These are phyloP conservation scores for Rhinichthys osculus DNA, from an alignment of 2,797 vertebrate species.

Conservation along the genomic window DNA sequence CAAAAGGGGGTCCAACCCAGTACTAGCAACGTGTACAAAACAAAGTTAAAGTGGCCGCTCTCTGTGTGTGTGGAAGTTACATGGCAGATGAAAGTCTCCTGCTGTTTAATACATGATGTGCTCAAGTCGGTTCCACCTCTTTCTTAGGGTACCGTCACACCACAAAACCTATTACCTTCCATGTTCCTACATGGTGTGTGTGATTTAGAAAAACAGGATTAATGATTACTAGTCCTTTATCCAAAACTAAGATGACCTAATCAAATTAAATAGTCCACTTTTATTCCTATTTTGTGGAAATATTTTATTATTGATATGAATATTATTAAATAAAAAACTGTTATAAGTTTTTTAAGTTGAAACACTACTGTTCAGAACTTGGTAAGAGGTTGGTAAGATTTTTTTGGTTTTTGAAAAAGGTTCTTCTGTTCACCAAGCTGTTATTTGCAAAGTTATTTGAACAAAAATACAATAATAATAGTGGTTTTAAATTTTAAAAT, in stretches of 20 bases:
- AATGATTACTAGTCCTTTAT: too few relatives aligned
- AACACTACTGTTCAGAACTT: background rate
- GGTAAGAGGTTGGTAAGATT: background rate
- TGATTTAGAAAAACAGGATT: conserved; percentile 6
- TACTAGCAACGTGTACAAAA: too few relatives aligned
- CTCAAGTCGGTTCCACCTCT: background rate
- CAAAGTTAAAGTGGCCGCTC: too few relatives aligned
- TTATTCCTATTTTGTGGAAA: background rate
- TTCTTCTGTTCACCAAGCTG: background rate
- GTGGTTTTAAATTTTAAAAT: too few relatives aligned
- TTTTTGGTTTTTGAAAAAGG: background rate
- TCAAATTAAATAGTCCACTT: background rate
- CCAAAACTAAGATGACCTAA: background rate
- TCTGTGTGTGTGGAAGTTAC: too few relatives aligned
- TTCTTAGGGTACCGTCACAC: background rate
- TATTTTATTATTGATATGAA: background rate
- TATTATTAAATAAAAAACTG: too few relatives aligned
- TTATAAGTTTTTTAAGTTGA: background rate
- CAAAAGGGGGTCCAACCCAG: background rate
- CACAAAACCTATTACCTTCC: background rate
- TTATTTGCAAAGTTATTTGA: too few relatives aligned
- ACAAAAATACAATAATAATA: background rate
- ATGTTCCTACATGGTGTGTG: background rate
- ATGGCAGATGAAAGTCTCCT: background rate
- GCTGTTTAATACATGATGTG: conserved; percentile 1